These are phyloP conservation scores for Leptura quadrifasciata DNA, from an alignment of 2,888 invertebrate genomes.

Conservation along the genomic window DNA sequence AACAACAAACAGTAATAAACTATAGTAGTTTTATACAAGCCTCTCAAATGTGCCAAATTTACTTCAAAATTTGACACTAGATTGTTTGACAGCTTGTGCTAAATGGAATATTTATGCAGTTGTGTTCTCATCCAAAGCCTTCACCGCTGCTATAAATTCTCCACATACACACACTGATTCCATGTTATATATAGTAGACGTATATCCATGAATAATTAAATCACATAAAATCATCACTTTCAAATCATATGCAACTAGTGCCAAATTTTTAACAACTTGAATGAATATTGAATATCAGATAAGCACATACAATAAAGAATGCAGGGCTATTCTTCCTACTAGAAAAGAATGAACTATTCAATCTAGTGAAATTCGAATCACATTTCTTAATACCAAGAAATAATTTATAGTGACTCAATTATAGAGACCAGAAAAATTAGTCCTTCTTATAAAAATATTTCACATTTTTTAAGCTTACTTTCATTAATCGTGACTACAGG, in stretches of 20 bases:
- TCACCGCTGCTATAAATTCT: background rate
- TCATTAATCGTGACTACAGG: background rate
- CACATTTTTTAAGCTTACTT: background rate
- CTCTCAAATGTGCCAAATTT: no score
- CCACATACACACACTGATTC: background rate
- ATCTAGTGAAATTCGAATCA: background rate
- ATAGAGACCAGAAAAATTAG: background rate
- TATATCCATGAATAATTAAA: background rate
- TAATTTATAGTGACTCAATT: background rate
- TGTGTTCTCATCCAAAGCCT: no score
- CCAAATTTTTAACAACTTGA: background rate
- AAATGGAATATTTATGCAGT: no score
- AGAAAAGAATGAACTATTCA: background rate
- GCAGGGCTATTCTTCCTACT: background rate
- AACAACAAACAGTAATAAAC: no score
- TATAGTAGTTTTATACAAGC: no score
- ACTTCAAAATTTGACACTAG: no score
- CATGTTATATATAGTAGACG: background rate
- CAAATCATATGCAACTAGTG: conserved; percentile 12
- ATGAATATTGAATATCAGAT: background rate
- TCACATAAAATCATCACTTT: background rate
- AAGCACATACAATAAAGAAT: background rate
- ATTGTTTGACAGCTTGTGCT: no score
- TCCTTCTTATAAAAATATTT: background rate
- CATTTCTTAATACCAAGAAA: background rate